Evolutionary conservation across 2,113 vertebrate species (phyloP).

Genomic region (Neogobius melanostomus): DNA sequence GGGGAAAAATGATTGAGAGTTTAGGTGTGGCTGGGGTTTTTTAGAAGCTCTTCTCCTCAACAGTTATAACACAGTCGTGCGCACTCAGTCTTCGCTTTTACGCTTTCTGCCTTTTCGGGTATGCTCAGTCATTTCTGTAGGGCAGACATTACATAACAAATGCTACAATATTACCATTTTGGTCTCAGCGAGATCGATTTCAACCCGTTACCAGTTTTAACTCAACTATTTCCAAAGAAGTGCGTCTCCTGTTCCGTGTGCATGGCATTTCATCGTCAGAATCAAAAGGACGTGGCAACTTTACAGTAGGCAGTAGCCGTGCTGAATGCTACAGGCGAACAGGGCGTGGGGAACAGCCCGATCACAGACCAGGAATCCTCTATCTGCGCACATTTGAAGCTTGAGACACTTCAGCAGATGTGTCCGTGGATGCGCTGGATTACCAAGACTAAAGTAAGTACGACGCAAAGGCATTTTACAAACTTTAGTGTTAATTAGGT

Average conservation of each 20-base stretch:
- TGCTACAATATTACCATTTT: conserved; percentile 37
- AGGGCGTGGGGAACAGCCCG: conserved; percentile 65
- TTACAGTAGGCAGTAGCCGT: conserved; percentile 54
- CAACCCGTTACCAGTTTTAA: conserved; percentile 11
- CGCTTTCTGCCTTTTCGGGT: conserved; percentile 11
- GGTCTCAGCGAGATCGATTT: conserved; percentile 37
- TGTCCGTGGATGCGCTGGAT: conserved; percentile 32
- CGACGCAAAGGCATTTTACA: conserved; percentile 41
- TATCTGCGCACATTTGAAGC: conserved; percentile 41
- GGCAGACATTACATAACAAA: conserved; percentile 62
- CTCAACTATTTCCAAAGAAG: conserved; percentile 26
- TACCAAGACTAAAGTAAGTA: conserved; percentile 54
- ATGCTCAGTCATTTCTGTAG: conserved; percentile 42
- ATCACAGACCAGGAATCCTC: conserved; percentile 29
- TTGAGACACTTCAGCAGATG: background rate
- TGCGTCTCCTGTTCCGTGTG: conserved; percentile 8
- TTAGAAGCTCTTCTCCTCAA: conserved; percentile 34
- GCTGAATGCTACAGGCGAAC: conserved; percentile 61
- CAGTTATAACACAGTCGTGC: conserved; percentile 2
- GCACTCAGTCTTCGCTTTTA: background rate
- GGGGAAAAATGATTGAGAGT: conserved; percentile 66
- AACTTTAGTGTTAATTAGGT: conserved; percentile 44
- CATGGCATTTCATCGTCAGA: conserved; percentile 30
- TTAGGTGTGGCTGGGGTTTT: conserved; percentile 79
- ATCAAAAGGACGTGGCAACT: conserved; percentile 72